These are phyloP conservation scores for Hemicentrotus pulcherrimus DNA, from an alignment of 35 echinoderm and acorn worm genomes.

Conservation along the genomic window DNA sequence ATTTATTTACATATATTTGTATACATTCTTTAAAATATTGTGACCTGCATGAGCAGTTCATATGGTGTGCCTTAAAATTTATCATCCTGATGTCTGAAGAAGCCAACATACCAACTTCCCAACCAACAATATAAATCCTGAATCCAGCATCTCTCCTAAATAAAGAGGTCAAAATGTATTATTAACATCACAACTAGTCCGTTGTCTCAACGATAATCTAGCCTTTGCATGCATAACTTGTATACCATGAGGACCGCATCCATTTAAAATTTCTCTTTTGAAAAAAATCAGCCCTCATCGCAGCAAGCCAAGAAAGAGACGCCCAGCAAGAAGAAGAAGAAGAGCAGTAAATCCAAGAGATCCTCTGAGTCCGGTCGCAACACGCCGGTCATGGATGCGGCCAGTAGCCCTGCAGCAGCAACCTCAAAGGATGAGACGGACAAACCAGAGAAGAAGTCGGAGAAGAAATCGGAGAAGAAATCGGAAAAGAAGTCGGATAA, in stretches of 20 bases:
- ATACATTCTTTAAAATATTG: neutral
- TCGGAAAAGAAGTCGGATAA: conserved; percentile 45
- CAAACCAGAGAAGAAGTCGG: conserved; percentile 58
- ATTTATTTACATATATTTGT: no score
- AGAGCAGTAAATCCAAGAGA: conserved; percentile 78
- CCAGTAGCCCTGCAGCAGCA: conserved; percentile 49
- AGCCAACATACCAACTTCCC: neutral
- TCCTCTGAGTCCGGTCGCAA: conserved; percentile 55
- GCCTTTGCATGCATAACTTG: neutral
- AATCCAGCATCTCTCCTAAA: no score
- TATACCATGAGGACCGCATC: neutral
- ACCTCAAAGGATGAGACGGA: conserved; percentile 54
- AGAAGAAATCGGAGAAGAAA: conserved; percentile 66
- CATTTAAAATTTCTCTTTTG: neutral
- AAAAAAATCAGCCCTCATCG: neutral
- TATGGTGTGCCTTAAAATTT: neutral
- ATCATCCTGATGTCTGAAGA: neutral
- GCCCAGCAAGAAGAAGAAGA: conserved; percentile 78
- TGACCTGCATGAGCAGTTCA: neutral
- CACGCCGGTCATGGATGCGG: conserved; percentile 53
- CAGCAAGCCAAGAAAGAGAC: conserved; percentile 80
- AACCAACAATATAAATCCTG: neutral
- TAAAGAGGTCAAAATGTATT: no score
- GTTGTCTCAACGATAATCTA: neutral
- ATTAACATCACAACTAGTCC: no score